Conservation (phyloP, 2,797 vertebrate species). For the Hippoglossus hippoglossus region DNA sequence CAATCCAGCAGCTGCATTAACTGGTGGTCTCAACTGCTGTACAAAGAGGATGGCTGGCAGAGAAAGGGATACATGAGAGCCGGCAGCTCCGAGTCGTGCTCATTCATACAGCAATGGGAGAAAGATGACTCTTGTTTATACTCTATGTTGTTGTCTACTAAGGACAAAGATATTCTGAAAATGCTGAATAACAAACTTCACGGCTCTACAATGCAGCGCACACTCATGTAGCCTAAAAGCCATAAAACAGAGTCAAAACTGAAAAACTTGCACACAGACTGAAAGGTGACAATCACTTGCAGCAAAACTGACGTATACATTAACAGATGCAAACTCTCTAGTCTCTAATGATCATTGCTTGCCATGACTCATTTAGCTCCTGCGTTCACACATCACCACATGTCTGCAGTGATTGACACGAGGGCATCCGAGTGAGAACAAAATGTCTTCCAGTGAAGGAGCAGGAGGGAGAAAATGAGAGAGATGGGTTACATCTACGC, state of each 20-base stretch:
- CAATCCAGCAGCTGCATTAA: slow-evolving; percentile 82
- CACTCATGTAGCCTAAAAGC: slow-evolving; percentile 5
- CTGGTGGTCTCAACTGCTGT: slow-evolving; percentile 70
- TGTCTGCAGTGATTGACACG: slow-evolving; percentile 82
- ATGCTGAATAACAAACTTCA: slow-evolving; percentile 15
- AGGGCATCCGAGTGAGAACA: slow-evolving; percentile 83
- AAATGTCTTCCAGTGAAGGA: slow-evolving; percentile 83
- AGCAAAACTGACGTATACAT: slow-evolving; percentile 49
- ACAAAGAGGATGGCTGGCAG: slow-evolving; percentile 69
- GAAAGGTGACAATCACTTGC: slow-evolving; percentile 52
- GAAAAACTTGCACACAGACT: slow-evolving; percentile 21
- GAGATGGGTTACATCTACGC: slow-evolving; percentile 74
- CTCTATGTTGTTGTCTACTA: slow-evolving; percentile 6
- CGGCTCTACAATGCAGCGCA: neutral
- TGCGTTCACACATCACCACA: slow-evolving; percentile 81
- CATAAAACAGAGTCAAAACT: slow-evolving; percentile 24
- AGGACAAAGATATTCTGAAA: slow-evolving; percentile 35
- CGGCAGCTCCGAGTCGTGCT: slow-evolving; percentile 37
- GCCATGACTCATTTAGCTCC: slow-evolving; percentile 78
- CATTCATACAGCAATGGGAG: slow-evolving; percentile 49
- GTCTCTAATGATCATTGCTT: slow-evolving; percentile 76
- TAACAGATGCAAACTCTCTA: slow-evolving; percentile 63
- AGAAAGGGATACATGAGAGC: slow-evolving; percentile 57
- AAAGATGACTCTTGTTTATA: slow-evolving; percentile 44
- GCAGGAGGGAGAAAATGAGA: slow-evolving; percentile 72